A percentile compares a stretch with the other conserved stretches of the same genome.
phyloP scores from a whole-genome alignment of 2,888 invertebrate species.

The Caenorhabditis sp. region DNA sequence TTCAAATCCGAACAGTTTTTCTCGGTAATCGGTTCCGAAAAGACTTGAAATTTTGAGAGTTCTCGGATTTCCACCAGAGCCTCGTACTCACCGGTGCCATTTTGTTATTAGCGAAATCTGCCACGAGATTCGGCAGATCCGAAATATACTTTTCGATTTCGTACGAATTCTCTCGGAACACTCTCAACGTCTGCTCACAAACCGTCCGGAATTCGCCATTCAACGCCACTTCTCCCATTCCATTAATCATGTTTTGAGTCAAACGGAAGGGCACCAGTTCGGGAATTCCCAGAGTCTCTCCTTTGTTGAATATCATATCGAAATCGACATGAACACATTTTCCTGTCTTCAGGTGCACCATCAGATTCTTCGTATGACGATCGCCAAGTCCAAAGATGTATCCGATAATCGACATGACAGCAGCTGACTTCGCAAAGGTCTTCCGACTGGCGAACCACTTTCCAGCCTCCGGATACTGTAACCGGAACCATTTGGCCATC shows the following conservation, averaged over 20 bases:
- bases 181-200: constrained; percentile 84
- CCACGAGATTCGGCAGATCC: constrained; percentile 60
- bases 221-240: constrained; percentile 93
- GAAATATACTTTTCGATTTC: constrained; percentile 64
- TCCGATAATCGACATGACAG: constrained; percentile 91
- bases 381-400: constrained; percentile 81
- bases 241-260: constrained; percentile 96
- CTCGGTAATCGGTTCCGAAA: too few relatives aligned
- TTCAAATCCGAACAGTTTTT: too few relatives aligned
- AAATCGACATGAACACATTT: constrained; percentile 98
- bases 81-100: constrained; percentile 20
- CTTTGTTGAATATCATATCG: constrained; percentile 95
- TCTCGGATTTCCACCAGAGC: too few relatives aligned
- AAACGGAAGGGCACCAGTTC: constrained; percentile 89
- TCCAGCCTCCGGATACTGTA: constrained; percentile 76
- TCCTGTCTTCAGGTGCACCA: constrained; percentile 93
- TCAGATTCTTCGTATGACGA: constrained; percentile 86
- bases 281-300: constrained; percentile 76
- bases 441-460: constrained; percentile 92
- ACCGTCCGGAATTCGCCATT: constrained; percentile 87
- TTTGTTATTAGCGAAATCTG: constrained; percentile 13
- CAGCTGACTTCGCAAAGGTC: constrained; percentile 93
- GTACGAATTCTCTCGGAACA: constrained; percentile 91
- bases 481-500: constrained; percentile 91
- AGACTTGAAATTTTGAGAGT: too few relatives aligned